phyloP scores from a whole-genome alignment of 2,113 vertebrate species.

The Thryonomys swinderianus region DNA sequence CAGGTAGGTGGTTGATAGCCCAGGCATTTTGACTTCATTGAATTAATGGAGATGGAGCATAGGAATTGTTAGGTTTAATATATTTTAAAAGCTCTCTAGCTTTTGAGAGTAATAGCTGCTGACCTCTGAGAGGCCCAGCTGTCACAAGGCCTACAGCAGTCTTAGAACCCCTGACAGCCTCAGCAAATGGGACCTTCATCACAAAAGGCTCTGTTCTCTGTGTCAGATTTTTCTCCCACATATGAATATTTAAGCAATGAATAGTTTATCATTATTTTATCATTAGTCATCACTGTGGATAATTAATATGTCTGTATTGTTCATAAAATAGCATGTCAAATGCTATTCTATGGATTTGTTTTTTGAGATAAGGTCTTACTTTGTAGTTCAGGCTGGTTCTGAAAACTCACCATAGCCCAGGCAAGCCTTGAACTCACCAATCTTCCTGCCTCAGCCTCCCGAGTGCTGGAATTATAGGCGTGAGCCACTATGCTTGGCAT shows the following conservation, averaged over 20 bases:
- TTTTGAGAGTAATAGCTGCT: not conserved
- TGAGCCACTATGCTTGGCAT: no score
- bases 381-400: no score
- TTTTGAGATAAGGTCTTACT: no score
- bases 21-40: not conserved
- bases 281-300: slow-evolving; percentile 40
- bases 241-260: slow-evolving; percentile 23
- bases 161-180: not conserved
- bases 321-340: slow-evolving; percentile 55
- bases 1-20: not conserved
- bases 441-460: no score
- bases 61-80: not conserved
- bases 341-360: slow-evolving; percentile 38
- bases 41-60: not conserved
- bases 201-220: not conserved
- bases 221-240: not conserved
- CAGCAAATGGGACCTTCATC: not conserved
- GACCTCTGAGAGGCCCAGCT: not conserved
- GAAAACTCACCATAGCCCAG: no score
- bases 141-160: not conserved
- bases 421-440: no score
- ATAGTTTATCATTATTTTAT: slow-evolving; percentile 53
- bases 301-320: slow-evolving; percentile 42
- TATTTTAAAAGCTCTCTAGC: not conserved
- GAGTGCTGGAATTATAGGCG: no score